phyloP scores from a whole-genome alignment of 2,888 invertebrate species.

The Anodontia alba region DNA sequence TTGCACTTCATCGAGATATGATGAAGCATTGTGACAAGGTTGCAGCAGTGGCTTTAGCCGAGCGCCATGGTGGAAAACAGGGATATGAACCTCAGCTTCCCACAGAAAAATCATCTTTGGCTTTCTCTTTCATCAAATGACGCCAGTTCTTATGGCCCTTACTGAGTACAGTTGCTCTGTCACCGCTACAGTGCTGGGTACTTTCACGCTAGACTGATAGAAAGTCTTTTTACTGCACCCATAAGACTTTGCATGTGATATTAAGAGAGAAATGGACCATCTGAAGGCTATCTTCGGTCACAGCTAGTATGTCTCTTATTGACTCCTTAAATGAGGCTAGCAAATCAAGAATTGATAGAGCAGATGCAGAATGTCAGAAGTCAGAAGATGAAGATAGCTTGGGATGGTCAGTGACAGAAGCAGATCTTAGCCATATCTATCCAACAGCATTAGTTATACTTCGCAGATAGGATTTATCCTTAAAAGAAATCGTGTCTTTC shows the following conservation, averaged over 20 bases:
- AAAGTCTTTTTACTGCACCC: constrained; percentile 5
- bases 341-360: not conserved
- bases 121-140: constrained; percentile 32
- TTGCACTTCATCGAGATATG: constrained; percentile 36
- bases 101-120: constrained; percentile 30
- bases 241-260: constrained; percentile 24
- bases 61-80: constrained; percentile 11
- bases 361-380: not conserved
- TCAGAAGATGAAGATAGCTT: constrained; percentile 1
- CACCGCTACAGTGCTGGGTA: constrained; percentile 13
- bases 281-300: constrained; percentile 27
- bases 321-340: constrained; percentile 31
- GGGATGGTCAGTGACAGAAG: constrained; percentile 20
- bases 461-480: constrained; percentile 22
- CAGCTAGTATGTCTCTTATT: constrained; percentile 45
- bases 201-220: constrained; percentile 12
- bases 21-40: constrained; percentile 40
- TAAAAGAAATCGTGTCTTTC: constrained; percentile 13
- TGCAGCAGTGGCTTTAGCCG: constrained; percentile 25
- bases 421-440: constrained; percentile 11
- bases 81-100: constrained; percentile 16
- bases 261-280: constrained; percentile 37
- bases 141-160: constrained; percentile 29
- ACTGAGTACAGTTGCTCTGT: constrained; percentile 11
- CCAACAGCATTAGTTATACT: constrained; percentile 20